Percentiles rank a stretch among this genome's conserved stretches.
Conservation (phyloP, 2,888 invertebrate species). For the Caenorhabditis panamensis region DNA sequence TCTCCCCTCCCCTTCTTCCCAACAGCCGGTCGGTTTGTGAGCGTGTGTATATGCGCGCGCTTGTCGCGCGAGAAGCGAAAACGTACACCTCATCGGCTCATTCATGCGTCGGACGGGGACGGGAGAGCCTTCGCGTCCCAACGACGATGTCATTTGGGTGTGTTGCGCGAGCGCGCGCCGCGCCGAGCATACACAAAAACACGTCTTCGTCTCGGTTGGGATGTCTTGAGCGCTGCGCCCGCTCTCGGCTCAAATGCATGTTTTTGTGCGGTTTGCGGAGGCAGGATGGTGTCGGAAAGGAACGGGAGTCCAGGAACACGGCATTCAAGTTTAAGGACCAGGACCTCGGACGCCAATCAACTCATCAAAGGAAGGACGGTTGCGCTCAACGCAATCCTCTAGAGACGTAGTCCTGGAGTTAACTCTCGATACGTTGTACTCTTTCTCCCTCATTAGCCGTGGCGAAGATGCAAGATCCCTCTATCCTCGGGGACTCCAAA, state of each 20-base stretch:
- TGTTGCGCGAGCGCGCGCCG: constrained; percentile 27
- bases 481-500: too few relatives aligned
- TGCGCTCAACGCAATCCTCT: too few relatives aligned
- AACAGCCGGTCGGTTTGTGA: not conserved
- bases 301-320: too few relatives aligned
- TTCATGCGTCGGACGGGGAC: constrained; percentile 59
- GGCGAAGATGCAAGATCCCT: too few relatives aligned
- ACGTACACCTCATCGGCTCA: constrained; percentile 57
- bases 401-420: too few relatives aligned
- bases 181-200: constrained; percentile 11
- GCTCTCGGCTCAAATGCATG: constrained; percentile 10
- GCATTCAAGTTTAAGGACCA: too few relatives aligned
- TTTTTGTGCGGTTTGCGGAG: not conserved
- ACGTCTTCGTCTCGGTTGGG: constrained; percentile 16
- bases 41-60: not conserved
- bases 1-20: not conserved
- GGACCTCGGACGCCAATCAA: too few relatives aligned
- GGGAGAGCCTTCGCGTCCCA: constrained; percentile 1
- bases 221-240: not conserved
- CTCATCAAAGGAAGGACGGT: too few relatives aligned
- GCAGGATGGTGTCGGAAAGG: not conserved
- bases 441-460: too few relatives aligned
- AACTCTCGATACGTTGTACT: too few relatives aligned
- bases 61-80: constrained; percentile 16
- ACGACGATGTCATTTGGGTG: constrained; percentile 45